Conservation (phyloP, 1,140 invertebrate genomes). For the Uloborus diversus region DNA sequence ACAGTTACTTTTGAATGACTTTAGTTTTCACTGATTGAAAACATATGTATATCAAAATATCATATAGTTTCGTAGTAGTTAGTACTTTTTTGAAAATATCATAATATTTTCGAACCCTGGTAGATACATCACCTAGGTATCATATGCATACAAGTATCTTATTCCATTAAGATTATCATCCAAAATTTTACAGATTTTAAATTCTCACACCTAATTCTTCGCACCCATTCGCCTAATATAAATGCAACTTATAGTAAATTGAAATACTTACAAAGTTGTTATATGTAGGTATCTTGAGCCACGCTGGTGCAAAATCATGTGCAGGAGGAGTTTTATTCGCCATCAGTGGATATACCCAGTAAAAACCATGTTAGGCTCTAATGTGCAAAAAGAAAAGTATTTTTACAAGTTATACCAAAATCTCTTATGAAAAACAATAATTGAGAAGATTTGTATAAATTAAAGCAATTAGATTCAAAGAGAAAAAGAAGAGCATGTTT, state of each 20-base stretch:
- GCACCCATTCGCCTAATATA: too few species aligned
- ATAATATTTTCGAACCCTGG: too few species aligned
- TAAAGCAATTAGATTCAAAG: not conserved
- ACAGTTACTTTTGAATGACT: too few species aligned
- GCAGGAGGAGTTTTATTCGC: constrained; percentile 65
- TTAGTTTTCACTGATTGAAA: too few species aligned
- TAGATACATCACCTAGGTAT: too few species aligned
- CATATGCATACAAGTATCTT: not conserved
- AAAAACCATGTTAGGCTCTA: constrained; percentile 59
- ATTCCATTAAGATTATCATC: not conserved
- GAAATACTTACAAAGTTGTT: constrained; percentile 48
- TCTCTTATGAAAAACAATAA: not conserved
- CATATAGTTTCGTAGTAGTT: too few species aligned
- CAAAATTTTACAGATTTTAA: not conserved
- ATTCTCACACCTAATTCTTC: not conserved
- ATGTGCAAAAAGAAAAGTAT: not conserved
- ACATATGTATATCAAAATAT: too few species aligned
- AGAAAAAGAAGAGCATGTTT: not conserved
- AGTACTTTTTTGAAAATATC: too few species aligned
- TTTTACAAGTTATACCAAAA: not conserved
- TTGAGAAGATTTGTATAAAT: too few species aligned
- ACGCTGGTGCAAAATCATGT: constrained; percentile 67
- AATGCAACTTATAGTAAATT: too few species aligned
- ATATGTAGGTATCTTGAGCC: constrained; percentile 66
- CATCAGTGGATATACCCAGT: constrained; percentile 62